Conservation (phyloP, 2,113 vertebrate species). For the Megaceryle torquata region DNA sequence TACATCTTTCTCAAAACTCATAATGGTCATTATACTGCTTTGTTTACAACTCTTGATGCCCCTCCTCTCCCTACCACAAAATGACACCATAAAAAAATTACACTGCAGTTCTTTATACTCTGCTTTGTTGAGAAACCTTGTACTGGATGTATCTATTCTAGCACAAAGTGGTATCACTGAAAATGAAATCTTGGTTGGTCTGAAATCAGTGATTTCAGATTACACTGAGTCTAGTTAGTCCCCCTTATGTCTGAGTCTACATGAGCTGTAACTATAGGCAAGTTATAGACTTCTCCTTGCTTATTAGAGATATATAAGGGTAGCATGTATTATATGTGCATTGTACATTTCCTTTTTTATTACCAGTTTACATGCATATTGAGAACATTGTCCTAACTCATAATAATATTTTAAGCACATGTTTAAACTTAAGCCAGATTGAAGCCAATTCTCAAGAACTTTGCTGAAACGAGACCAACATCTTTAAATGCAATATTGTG, state of each 20-base stretch:
- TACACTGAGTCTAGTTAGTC: not conserved
- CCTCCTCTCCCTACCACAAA: accelerated
- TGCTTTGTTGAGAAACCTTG: not conserved
- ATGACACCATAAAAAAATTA: not conserved
- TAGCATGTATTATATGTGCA: not conserved
- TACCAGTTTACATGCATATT: not conserved
- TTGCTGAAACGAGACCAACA: not conserved
- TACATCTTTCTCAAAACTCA: not conserved
- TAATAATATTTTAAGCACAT: not conserved
- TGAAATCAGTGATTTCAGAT: not conserved
- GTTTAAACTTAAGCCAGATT: not conserved
- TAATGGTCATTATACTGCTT: not conserved
- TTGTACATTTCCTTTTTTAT: not conserved
- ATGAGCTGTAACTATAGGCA: not conserved
- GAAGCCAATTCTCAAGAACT: not conserved
- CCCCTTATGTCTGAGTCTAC: not conserved
- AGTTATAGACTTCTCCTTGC: not conserved
- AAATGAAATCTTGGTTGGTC: not conserved
- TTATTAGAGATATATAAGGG: not conserved
- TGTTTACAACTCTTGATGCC: not conserved
- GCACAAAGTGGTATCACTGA: not conserved
- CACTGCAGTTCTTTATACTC: not conserved
- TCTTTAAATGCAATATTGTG: not conserved
- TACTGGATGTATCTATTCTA: not conserved
- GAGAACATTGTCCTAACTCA: not conserved